Evolutionary conservation across 1,140 invertebrate genomes (phyloP).

Genomic region (Coenobita brevimanus): DNA sequence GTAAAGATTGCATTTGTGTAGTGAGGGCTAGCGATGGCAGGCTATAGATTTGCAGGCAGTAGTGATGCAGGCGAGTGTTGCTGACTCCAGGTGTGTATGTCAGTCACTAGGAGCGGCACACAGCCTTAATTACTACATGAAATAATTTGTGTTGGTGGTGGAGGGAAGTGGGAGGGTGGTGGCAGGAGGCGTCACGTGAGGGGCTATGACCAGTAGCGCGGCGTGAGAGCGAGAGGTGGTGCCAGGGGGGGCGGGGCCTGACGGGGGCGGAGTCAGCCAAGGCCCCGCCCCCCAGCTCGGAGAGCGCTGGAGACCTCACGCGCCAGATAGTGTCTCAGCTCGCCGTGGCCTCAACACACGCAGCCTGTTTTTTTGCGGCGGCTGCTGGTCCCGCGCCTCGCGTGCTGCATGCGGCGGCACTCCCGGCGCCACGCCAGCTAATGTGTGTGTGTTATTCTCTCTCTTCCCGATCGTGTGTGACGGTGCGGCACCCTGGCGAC

Average conservation of each 20-base stretch:
- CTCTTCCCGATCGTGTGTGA: conserved; percentile 65
- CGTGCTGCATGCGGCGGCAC: conserved; percentile 58
- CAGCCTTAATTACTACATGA: conserved; percentile 62
- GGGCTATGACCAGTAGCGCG: conserved; percentile 37
- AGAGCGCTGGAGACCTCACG: conserved; percentile 36
- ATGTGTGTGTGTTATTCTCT: conserved; percentile 68
- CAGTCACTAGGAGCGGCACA: conserved; percentile 57
- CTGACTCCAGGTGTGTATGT: conserved; percentile 59
- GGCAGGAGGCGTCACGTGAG: conserved; percentile 40
- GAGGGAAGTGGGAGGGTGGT: conserved; percentile 33
- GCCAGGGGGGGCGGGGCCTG: conserved; percentile 51
- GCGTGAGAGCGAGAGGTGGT: conserved; percentile 49
- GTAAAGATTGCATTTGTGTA: too few relatives aligned
- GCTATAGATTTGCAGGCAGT: too few relatives aligned
- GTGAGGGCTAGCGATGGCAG: too few relatives aligned
- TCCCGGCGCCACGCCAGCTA: conserved; percentile 55
- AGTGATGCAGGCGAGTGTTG: neutral
- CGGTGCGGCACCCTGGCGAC: conserved; percentile 66
- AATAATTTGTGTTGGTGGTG: conserved; percentile 62
- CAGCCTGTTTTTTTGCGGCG: conserved; percentile 62
- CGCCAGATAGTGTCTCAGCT: conserved; percentile 62
- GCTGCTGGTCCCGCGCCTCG: conserved; percentile 46
- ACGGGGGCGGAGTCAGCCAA: conserved; percentile 9
- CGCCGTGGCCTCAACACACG: conserved; percentile 63
- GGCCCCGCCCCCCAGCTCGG: conserved; percentile 42